Conservation (phyloP, 1,140 invertebrate genomes). For the Conopomorpha cramerella region DNA sequence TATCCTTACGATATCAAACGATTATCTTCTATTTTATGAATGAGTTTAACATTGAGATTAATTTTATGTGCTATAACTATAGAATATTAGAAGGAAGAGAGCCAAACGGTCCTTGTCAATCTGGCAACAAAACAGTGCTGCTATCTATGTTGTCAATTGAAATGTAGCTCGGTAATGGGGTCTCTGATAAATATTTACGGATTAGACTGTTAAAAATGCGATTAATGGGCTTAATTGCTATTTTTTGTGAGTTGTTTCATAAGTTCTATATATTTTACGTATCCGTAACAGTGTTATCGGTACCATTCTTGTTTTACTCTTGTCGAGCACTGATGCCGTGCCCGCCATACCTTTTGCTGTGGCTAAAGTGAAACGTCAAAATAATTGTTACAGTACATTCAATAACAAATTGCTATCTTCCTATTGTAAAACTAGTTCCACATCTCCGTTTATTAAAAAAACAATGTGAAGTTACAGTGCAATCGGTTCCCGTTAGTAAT, state of each 20-base stretch:
- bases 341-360: conserved; percentile 57
- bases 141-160: conserved; percentile 60
- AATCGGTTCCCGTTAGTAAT: too few relatives aligned
- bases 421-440: too few relatives aligned
- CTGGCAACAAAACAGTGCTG: conserved; percentile 59
- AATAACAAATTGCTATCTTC: too few relatives aligned
- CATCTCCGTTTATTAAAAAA: too few relatives aligned
- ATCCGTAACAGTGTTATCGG: too few relatives aligned
- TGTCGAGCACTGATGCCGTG: conserved; percentile 17
- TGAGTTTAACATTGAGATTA: too few relatives aligned
- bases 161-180: conserved; percentile 52
- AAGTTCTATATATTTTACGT: too few relatives aligned
- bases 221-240: conserved; percentile 10
- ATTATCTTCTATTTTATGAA: too few relatives aligned
- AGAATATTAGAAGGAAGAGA: conserved; percentile 11
- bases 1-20: conserved; percentile 21
- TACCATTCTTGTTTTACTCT: too few relatives aligned
- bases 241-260: conserved; percentile 24
- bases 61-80: too few relatives aligned
- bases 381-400: too few relatives aligned
- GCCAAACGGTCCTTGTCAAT: conserved; percentile 47
- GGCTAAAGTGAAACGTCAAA: conserved; percentile 57
- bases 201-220: conserved; percentile 26
- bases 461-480: too few relatives aligned
- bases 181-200: conserved; percentile 57